A percentile compares a stretch with the other conserved stretches of the same genome.
Evolutionary conservation across 1,140 invertebrate species (phyloP).

Genomic region (Nebria ingens): DNA sequence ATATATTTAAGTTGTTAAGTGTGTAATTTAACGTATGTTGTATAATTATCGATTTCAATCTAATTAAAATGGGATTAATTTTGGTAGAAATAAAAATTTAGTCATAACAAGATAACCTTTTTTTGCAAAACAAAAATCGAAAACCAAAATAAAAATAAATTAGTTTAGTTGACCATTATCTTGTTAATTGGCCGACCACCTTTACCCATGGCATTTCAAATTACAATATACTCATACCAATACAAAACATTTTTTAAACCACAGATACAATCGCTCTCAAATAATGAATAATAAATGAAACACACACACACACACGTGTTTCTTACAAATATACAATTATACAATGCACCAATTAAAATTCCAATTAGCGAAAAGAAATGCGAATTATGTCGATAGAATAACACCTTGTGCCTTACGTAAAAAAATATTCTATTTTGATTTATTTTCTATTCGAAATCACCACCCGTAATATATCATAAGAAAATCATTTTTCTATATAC

Average conservation of each 20-base stretch:
- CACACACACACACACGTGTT: conserved; percentile 7
- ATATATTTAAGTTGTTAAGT: too few species aligned
- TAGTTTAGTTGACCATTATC: background rate
- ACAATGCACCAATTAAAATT: conserved; percentile 1
- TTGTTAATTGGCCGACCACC: background rate
- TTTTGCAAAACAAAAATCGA: too few species aligned
- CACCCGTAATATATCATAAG: too few species aligned
- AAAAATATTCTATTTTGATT: too few species aligned
- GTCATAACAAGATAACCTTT: too few species aligned
- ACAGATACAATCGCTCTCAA: background rate
- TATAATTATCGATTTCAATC: too few species aligned
- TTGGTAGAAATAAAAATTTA: too few species aligned
- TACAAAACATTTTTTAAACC: background rate
- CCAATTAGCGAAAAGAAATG: background rate
- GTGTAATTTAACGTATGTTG: too few species aligned
- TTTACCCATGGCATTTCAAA: background rate
- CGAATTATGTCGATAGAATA: background rate
- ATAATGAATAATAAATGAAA: conserved; percentile 1
- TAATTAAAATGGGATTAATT: too few species aligned
- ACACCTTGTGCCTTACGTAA: too few species aligned
- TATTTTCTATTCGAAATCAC: too few species aligned
- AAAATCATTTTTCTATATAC: too few species aligned
- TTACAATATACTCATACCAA: background rate
- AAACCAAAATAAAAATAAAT: conserved; percentile 1
- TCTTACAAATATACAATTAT: background rate